Percentiles rank a stretch among this genome's conserved stretches.
phyloP scores from a whole-genome alignment of 1,140 invertebrate species.

The Drosophila punjabiensis region DNA sequence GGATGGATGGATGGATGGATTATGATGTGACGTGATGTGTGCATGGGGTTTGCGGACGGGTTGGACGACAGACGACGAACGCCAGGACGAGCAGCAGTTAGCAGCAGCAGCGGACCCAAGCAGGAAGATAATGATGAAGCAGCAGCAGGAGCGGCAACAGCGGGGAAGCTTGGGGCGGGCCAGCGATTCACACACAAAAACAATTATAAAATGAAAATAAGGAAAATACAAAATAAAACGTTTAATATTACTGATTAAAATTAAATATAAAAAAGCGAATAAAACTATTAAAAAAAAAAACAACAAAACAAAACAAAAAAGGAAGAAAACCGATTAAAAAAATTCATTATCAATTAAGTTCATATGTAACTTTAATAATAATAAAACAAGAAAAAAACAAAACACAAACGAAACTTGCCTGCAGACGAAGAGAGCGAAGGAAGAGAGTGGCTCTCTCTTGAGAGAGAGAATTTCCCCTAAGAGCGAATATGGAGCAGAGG shows the following conservation, averaged over 20 bases:
- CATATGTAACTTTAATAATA: slow-evolving; percentile 84
- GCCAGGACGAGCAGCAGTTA: slow-evolving; percentile 40
- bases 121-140: slow-evolving; percentile 25
- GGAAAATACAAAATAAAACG: slow-evolving; percentile 61
- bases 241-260: slow-evolving; percentile 83
- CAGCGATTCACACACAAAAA: slow-evolving; percentile 64
- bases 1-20: slow-evolving; percentile 61
- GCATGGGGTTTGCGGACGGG: slow-evolving; percentile 38
- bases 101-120: slow-evolving; percentile 21
- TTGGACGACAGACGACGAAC: slow-evolving; percentile 43
- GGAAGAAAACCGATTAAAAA: slow-evolving; percentile 61
- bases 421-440: slow-evolving; percentile 56
- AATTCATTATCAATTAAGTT: slow-evolving; percentile 81
- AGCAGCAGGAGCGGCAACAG: slow-evolving; percentile 26
- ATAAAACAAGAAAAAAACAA: slow-evolving; percentile 66
- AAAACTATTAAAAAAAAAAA: slow-evolving; percentile 70
- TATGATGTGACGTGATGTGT: slow-evolving; percentile 41
- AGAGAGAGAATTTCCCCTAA: slow-evolving; percentile 10
- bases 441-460: slow-evolving; percentile 2
- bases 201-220: slow-evolving; percentile 55
- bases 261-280: slow-evolving; percentile 65
- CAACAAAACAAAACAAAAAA: slow-evolving; percentile 9
- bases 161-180: slow-evolving; percentile 57
- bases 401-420: slow-evolving; percentile 30
- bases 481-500: slow-evolving; percentile 4